Conservation (phyloP, 2,888 invertebrate species). For the Drosophila rellima region DNA sequence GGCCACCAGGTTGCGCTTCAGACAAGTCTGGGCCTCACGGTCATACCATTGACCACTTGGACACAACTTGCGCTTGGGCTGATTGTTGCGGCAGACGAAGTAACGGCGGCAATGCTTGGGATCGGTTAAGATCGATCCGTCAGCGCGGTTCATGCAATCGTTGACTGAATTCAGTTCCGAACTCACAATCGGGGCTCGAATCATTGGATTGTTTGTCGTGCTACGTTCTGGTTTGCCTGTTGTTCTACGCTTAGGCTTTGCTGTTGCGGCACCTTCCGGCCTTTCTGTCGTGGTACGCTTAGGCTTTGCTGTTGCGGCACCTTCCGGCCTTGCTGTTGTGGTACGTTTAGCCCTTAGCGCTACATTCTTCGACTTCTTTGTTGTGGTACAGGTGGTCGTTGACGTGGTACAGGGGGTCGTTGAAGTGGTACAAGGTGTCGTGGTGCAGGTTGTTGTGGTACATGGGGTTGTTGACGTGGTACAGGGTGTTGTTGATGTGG, state of each 20-base stretch:
- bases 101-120: conserved; percentile 50
- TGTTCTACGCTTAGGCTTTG: too few relatives aligned
- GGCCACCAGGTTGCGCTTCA: conserved; percentile 30
- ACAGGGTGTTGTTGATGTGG: background rate
- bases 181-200: background rate
- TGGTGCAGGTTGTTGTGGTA: background rate
- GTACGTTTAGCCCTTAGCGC: background rate
- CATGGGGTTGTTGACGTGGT: background rate
- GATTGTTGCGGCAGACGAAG: conserved; percentile 45
- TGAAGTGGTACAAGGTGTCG: background rate
- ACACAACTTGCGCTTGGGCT: conserved; percentile 32
- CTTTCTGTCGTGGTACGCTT: background rate
- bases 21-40: conserved; percentile 35
- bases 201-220: background rate
- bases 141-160: conserved; percentile 39
- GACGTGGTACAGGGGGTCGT: background rate
- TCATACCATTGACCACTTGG: conserved; percentile 57
- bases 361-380: background rate
- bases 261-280: background rate
- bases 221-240: too few relatives aligned
- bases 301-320: too few relatives aligned
- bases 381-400: background rate
- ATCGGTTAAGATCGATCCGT: conserved; percentile 52
- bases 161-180: conserved; percentile 10
- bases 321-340: too few relatives aligned